Percentiles rank a stretch among this genome's conserved stretches.
Conservation (phyloP, 2,113 vertebrate genomes). For the Phrynocephalus versicolor region DNA sequence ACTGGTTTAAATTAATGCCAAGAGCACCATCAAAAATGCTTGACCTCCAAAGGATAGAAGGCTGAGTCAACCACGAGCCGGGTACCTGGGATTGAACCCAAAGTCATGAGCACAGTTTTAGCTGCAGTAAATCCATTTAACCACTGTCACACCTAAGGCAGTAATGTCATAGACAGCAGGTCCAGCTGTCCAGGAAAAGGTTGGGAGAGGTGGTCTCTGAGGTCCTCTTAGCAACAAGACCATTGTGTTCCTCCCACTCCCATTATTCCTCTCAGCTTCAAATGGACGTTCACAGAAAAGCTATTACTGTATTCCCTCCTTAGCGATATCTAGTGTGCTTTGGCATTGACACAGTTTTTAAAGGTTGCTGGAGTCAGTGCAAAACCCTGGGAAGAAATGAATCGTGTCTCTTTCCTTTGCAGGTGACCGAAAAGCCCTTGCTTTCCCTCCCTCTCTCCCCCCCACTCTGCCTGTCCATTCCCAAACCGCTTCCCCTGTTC, state of each 20-base stretch:
- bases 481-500: neutral
- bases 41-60: too few relatives aligned
- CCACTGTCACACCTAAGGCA: too few relatives aligned
- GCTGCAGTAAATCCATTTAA: too few relatives aligned
- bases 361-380: neutral
- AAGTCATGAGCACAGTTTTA: too few relatives aligned
- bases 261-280: neutral
- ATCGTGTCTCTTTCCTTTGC: constrained; percentile 16
- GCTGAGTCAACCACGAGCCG: too few relatives aligned
- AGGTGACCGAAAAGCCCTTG: neutral
- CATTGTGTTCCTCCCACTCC: neutral
- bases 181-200: neutral
- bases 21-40: neutral
- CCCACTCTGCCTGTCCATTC: neutral
- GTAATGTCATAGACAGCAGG: neutral
- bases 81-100: too few relatives aligned
- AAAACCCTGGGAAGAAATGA: constrained; percentile 20
- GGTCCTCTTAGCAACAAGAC: neutral
- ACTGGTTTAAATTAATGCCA: neutral
- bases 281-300: neutral
- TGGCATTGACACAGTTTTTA: constrained; percentile 1
- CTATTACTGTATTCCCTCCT: neutral
- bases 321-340: neutral
- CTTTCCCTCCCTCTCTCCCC: neutral
- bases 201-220: neutral